Conservation (phyloP, 2,797 vertebrate species). For the Fundulus diaphanus region DNA sequence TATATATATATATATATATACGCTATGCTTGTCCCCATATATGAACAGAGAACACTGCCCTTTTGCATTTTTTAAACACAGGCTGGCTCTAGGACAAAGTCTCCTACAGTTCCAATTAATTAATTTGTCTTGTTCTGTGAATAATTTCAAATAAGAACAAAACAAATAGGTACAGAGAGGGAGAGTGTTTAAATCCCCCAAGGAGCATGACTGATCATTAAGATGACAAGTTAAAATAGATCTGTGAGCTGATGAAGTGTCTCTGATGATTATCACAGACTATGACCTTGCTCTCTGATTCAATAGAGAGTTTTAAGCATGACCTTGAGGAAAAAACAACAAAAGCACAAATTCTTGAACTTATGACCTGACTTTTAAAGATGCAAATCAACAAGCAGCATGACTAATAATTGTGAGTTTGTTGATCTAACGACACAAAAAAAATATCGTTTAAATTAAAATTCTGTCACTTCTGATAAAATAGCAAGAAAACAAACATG, state of each 20-base stretch:
- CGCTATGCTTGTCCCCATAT: too few relatives aligned
- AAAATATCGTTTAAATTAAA: slow-evolving; percentile 20
- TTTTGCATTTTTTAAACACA: slow-evolving; percentile 20
- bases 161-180: slow-evolving; percentile 19
- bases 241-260: slow-evolving; percentile 42
- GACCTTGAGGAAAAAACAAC: slow-evolving; percentile 32
- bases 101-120: slow-evolving; percentile 32
- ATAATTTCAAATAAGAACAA: slow-evolving; percentile 27
- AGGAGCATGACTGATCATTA: slow-evolving; percentile 42
- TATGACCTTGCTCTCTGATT: slow-evolving; percentile 41
- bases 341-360: slow-evolving; percentile 15
- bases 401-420: slow-evolving; percentile 15
- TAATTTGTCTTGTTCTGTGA: slow-evolving; percentile 33
- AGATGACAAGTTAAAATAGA: slow-evolving; percentile 52
- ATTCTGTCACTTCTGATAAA: slow-evolving; percentile 18
- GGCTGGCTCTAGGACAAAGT: slow-evolving; percentile 13
- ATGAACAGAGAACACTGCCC: too few relatives aligned
- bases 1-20: background rate
- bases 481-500: slow-evolving; percentile 6
- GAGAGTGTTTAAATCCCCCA: slow-evolving; percentile 7
- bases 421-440: slow-evolving; percentile 11
- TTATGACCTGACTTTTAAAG: slow-evolving; percentile 1
- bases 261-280: slow-evolving; percentile 43
- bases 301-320: slow-evolving; percentile 21
- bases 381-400: slow-evolving; percentile 20